Percentiles rank a stretch among this genome's conserved stretches.
Evolutionary conservation across 1,140 invertebrate genomes (phyloP).

Genomic region (Chrysomallon squamiferum): DNA sequence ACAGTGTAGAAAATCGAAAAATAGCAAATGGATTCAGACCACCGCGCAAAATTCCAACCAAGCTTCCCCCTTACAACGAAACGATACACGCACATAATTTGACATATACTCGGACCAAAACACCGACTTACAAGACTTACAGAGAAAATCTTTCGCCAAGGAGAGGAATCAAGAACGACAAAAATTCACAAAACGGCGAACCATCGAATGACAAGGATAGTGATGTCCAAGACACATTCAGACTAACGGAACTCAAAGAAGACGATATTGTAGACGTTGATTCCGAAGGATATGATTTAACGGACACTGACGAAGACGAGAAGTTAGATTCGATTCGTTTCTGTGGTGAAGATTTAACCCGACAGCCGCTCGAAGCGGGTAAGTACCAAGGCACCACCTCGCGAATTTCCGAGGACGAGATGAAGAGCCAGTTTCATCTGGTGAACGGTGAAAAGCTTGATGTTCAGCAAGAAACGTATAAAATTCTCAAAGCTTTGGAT

Average conservation of each 20-base stretch:
- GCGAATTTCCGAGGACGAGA: slow-evolving; percentile 14
- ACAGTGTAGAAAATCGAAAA: too few relatives aligned
- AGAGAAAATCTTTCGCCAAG: too few relatives aligned
- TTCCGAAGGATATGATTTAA: not conserved
- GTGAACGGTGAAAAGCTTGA: slow-evolving; percentile 3
- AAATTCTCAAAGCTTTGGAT: slow-evolving; percentile 23
- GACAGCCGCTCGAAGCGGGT: not conserved
- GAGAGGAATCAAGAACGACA: not conserved
- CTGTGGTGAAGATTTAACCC: not conserved
- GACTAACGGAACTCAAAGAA: not conserved
- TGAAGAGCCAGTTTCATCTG: slow-evolving; percentile 18
- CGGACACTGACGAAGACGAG: not conserved
- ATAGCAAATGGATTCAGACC: too few relatives aligned
- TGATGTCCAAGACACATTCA: not conserved
- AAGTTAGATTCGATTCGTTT: not conserved
- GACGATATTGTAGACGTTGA: not conserved
- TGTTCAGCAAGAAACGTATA: slow-evolving; percentile 8
- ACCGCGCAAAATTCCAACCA: too few relatives aligned
- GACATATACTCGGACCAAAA: too few relatives aligned
- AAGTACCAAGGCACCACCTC: slow-evolving; percentile 24
- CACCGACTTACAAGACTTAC: too few relatives aligned
- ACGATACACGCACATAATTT: too few relatives aligned
- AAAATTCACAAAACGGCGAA: not conserved
- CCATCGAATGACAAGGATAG: not conserved
- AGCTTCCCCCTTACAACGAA: too few relatives aligned